Evolutionary conservation across 2,888 invertebrate species (phyloP).

Genomic region (Ypsolopha sequella): DNA sequence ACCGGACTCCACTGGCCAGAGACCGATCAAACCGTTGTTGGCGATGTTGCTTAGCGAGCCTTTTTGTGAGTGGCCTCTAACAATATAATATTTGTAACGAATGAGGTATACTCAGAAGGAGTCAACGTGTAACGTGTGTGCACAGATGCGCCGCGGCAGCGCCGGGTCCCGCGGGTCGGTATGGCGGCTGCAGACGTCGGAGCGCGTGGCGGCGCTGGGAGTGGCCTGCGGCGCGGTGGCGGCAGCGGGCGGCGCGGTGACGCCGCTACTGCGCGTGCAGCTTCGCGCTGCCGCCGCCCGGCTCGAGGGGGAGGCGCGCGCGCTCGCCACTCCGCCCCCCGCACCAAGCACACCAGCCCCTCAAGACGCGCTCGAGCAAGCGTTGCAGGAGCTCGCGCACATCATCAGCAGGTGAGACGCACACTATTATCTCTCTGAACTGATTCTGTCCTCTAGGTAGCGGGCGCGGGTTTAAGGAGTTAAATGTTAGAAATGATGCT

Average conservation of each 20-base stretch:
- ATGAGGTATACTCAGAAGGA: too few relatives aligned
- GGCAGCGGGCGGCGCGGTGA: conserved; percentile 83
- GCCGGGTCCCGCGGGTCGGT: conserved; percentile 43
- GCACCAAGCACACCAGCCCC: conserved; percentile 66
- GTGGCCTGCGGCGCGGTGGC: conserved; percentile 87
- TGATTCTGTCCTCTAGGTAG: too few relatives aligned
- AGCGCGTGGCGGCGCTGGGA: conserved; percentile 79
- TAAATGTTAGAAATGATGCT: too few relatives aligned
- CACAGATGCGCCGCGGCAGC: conserved; percentile 65
- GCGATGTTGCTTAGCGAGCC: too few relatives aligned
- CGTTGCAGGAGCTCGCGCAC: conserved; percentile 79
- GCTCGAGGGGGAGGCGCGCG: conserved; percentile 50
- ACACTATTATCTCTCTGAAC: neutral
- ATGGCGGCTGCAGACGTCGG: conserved; percentile 58
- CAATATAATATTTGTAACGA: too few relatives aligned
- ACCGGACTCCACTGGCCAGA: too few relatives aligned
- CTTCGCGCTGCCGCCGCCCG: conserved; percentile 74
- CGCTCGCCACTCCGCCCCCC: conserved; percentile 41
- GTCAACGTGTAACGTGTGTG: neutral
- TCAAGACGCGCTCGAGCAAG: conserved; percentile 79
- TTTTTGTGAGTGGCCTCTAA: too few relatives aligned
- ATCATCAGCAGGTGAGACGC: conserved; percentile 76
- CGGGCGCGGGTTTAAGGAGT: too few relatives aligned
- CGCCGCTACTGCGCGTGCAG: conserved; percentile 84
- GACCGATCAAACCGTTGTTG: too few relatives aligned